phyloP scores from a whole-genome alignment of 2,797 vertebrate species.

The Glossophaga mutica region DNA sequence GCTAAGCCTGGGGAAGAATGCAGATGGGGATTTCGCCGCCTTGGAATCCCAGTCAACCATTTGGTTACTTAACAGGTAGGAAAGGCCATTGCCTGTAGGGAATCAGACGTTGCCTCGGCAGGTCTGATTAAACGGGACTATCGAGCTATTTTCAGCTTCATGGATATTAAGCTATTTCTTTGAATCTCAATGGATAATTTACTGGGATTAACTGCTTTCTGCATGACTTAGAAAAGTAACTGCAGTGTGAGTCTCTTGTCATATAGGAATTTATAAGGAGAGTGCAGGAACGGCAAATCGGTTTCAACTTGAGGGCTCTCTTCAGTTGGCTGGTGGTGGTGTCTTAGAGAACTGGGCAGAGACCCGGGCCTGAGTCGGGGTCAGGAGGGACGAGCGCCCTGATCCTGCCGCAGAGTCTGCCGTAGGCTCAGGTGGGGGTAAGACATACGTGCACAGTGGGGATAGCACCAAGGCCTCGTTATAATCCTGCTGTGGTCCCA shows the following conservation, averaged over 20 bases:
- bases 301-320: neutral
- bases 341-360: neutral
- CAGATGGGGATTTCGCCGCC: neutral
- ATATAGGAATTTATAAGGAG: neutral
- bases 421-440: neutral
- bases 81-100: neutral
- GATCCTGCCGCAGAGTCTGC: neutral
- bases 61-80: neutral
- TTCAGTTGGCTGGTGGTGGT: neutral
- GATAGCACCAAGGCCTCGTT: neutral
- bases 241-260: neutral
- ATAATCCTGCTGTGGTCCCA: neutral
- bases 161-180: neutral
- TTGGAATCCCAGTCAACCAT: neutral
- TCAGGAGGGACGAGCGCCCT: neutral
- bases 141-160: neutral
- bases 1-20: neutral
- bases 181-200: neutral
- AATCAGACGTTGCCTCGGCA: neutral
- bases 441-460: neutral
- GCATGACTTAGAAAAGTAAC: neutral
- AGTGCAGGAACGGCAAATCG: neutral
- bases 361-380: neutral
- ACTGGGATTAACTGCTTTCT: neutral
- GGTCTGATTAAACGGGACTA: neutral